phyloP scores from a whole-genome alignment of 2,888 invertebrate species.

The Deroplatys truncata region DNA sequence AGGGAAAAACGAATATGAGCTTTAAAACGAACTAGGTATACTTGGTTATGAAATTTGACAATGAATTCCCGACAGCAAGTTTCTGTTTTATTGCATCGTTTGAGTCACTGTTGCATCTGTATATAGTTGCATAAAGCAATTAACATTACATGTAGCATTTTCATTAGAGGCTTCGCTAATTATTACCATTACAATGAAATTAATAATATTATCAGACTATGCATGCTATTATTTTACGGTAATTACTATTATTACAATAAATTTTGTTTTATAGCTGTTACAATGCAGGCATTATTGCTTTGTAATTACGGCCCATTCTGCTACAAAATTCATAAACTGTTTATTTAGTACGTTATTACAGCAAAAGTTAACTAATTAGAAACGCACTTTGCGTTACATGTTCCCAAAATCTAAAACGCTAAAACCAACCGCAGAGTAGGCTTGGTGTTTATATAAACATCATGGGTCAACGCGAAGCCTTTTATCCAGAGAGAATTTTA shows the following conservation, averaged over 20 bases:
- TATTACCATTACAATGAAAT: not conserved
- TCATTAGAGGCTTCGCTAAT: not conserved
- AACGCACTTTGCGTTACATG: not conserved
- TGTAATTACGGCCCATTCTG: not conserved
- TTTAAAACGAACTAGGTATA: too few relatives aligned
- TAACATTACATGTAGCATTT: not conserved
- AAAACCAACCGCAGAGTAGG: too few relatives aligned
- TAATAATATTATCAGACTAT: not conserved
- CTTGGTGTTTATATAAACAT: too few relatives aligned
- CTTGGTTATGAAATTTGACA: too few relatives aligned
- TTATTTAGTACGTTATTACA: not conserved
- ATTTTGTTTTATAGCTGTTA: not conserved
- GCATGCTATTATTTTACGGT: not conserved
- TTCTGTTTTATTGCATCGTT: not conserved
- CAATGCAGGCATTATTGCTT: not conserved
- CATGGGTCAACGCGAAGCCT: too few relatives aligned
- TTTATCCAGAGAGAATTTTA: too few relatives aligned
- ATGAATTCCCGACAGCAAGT: too few relatives aligned
- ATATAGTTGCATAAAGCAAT: not conserved
- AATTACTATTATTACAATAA: not conserved
- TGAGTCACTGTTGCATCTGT: not conserved
- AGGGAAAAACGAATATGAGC: too few relatives aligned
- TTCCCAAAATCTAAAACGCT: too few relatives aligned
- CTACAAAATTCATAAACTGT: not conserved
- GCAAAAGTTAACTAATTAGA: not conserved